phyloP scores from a whole-genome alignment of 2,888 invertebrate species.

The Belgica antarctica region DNA sequence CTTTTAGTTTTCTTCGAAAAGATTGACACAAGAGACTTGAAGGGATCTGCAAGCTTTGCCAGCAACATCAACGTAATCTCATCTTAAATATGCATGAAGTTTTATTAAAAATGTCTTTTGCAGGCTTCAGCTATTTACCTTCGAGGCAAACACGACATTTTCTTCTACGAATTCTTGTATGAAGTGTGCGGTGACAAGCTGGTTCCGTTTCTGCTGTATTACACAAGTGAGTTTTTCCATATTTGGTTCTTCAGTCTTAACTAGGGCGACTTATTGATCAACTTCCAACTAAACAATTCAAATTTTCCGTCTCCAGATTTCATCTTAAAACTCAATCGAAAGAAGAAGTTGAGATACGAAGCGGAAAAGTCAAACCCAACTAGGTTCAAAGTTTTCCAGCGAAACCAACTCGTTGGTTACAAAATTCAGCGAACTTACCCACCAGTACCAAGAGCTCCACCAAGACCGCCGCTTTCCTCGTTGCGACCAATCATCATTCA shows the following conservation, averaged over 20 bases:
- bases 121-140: constrained; percentile 51
- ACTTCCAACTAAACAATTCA: background rate
- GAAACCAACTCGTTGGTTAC: constrained; percentile 11
- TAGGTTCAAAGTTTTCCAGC: background rate
- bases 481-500: constrained; percentile 24
- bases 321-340: constrained; percentile 11
- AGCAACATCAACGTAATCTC: constrained; percentile 50
- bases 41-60: constrained; percentile 49
- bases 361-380: constrained; percentile 46
- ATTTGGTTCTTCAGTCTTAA: too few relatives aligned
- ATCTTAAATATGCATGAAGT: constrained; percentile 40
- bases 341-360: constrained; percentile 46
- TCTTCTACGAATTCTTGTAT: constrained; percentile 54
- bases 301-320: constrained; percentile 21
- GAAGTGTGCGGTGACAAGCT: constrained; percentile 51
- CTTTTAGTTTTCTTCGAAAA: constrained; percentile 52
- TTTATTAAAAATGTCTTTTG: constrained; percentile 25
- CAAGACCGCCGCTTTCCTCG: background rate
- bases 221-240: constrained; percentile 49
- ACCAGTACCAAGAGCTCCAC: background rate
- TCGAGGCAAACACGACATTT: constrained; percentile 52
- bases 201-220: constrained; percentile 52
- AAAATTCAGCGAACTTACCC: constrained; percentile 22
- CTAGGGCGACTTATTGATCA: background rate
- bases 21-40: constrained; percentile 48